phyloP scores from a whole-genome alignment of 2,888 invertebrate genomes.

The Poecilus cupreus region DNA sequence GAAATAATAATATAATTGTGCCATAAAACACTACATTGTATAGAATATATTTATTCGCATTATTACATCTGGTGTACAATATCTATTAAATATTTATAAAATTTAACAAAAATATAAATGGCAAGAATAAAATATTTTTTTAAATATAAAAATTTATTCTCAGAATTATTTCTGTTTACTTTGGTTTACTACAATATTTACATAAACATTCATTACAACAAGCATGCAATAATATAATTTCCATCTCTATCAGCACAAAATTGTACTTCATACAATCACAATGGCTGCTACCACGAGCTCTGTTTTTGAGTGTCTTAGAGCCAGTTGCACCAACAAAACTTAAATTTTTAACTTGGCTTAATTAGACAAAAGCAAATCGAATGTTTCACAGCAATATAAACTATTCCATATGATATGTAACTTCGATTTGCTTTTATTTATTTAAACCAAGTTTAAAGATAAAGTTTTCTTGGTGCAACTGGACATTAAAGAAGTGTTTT shows the following conservation, averaged over 20 bases:
- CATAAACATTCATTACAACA: background rate
- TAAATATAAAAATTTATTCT: constrained; percentile 32
- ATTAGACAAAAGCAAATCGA: too few species aligned
- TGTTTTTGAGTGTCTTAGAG: too few species aligned
- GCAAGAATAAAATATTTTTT: constrained; percentile 46
- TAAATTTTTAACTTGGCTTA: too few species aligned
- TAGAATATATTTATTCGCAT: constrained; percentile 21
- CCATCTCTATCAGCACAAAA: background rate
- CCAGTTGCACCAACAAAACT: too few species aligned
- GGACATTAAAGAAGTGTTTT: too few species aligned
- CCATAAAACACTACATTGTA: constrained; percentile 17
- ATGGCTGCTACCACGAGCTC: too few species aligned
- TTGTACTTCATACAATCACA: background rate
- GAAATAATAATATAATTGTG: constrained; percentile 4
- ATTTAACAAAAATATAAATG: constrained; percentile 41
- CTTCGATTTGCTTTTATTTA: too few species aligned
- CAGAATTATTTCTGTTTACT: background rate
- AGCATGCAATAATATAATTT: constrained; percentile 1
- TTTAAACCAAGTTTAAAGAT: too few species aligned
- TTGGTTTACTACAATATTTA: constrained; percentile 19
- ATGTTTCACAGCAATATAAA: too few species aligned
- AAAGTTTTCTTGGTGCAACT: too few species aligned
- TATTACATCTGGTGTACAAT: constrained; percentile 16
- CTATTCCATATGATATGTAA: too few species aligned
- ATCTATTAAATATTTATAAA: constrained; percentile 10